Percentiles rank a stretch among this genome's conserved stretches.
Evolutionary conservation across 2,113 vertebrate species (phyloP).

Genomic region (Orientallactaga bullata): DNA sequence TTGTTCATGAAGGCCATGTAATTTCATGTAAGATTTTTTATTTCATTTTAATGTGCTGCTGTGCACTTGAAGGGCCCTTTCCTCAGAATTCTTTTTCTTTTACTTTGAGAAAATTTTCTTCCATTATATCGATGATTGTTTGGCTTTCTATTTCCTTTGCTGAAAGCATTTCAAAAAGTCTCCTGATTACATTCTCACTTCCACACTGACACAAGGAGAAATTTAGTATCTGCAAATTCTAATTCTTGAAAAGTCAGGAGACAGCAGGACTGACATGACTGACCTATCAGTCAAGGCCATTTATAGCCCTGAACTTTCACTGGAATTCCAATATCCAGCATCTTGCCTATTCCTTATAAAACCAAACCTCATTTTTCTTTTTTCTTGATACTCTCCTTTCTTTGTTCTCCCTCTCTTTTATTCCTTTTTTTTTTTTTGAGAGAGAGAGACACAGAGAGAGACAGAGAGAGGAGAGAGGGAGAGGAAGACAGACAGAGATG

Average conservation of each 20-base stretch:
- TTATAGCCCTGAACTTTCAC: not conserved
- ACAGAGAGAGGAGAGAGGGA: too few relatives aligned
- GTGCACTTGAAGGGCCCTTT: not conserved
- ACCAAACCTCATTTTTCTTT: not conserved
- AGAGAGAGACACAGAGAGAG: too few relatives aligned
- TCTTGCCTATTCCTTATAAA: not conserved
- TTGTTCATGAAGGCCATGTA: not conserved
- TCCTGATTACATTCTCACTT: not conserved
- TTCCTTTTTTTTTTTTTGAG: not conserved
- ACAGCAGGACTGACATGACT: not conserved
- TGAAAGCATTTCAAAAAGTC: not conserved
- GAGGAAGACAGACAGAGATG: too few relatives aligned
- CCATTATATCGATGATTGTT: constrained; percentile 13
- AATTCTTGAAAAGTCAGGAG: not conserved
- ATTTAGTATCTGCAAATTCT: not conserved
- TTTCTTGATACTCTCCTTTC: not conserved
- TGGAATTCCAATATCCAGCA: not conserved
- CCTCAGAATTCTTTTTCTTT: constrained; percentile 6
- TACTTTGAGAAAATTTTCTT: not conserved
- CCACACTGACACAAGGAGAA: not conserved
- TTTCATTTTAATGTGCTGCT: not conserved
- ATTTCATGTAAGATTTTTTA: not conserved
- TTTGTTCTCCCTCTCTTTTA: not conserved
- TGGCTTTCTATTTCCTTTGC: constrained; percentile 16
- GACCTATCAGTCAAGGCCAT: not conserved